A percentile compares a stretch with the other conserved stretches of the same genome.
These are phyloP conservation scores for Zophobas morio DNA, from an alignment of 1,140 invertebrate species.

Conservation along the genomic window DNA sequence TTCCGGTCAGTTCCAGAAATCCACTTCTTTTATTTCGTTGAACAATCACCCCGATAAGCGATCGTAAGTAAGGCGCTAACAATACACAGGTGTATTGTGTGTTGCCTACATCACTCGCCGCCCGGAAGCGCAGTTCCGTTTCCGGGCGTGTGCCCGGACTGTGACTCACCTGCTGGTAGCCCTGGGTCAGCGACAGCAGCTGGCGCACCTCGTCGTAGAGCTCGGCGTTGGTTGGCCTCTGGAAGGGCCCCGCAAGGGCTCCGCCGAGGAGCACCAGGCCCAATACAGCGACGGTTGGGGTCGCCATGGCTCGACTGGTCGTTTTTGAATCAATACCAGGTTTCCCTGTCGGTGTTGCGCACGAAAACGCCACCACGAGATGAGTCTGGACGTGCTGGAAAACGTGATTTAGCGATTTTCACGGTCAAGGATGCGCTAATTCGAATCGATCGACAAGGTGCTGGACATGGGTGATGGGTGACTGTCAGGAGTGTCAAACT, in stretches of 20 bases:
- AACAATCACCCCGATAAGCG: too few species aligned
- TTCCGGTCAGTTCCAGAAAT: too few species aligned
- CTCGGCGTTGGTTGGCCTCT: constrained; percentile 16
- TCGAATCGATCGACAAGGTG: background rate
- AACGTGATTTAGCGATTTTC: constrained; percentile 4
- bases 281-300: constrained; percentile 26
- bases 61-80: too few species aligned
- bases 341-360: constrained; percentile 13
- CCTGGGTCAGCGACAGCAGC: constrained; percentile 56
- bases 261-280: constrained; percentile 43
- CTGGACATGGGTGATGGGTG: background rate
- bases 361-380: constrained; percentile 12
- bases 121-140: background rate
- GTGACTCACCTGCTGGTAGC: constrained; percentile 45
- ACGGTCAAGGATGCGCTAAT: constrained; percentile 31
- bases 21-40: too few species aligned
- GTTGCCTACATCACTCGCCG: constrained; percentile 1
- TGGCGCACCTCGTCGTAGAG: constrained; percentile 63
- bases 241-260: constrained; percentile 43
- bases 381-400: background rate
- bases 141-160: background rate
- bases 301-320: constrained; percentile 33
- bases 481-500: background rate
- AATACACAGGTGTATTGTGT: background rate
- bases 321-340: constrained; percentile 24